phyloP scores from a whole-genome alignment of 2,888 invertebrate species.

The Volucella zonaria region DNA sequence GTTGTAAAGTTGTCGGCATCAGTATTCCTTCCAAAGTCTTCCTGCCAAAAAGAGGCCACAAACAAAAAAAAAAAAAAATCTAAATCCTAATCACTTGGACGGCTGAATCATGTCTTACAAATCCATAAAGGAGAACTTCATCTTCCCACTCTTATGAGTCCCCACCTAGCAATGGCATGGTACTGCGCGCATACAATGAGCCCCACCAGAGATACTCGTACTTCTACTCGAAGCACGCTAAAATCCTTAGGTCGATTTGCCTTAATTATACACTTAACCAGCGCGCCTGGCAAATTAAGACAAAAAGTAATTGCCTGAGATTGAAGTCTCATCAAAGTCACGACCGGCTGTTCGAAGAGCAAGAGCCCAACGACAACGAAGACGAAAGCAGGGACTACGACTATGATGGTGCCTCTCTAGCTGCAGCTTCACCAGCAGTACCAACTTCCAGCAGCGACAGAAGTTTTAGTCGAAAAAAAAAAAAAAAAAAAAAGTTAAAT shows the following conservation, averaged over 20 bases:
- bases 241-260: conserved; percentile 68
- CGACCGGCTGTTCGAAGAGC: conserved; percentile 4
- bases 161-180: neutral
- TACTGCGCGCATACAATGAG: conserved; percentile 57
- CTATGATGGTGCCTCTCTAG: neutral
- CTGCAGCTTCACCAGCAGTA: neutral
- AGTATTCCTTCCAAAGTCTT: neutral
- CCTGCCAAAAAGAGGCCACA: neutral
- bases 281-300: conserved; percentile 73
- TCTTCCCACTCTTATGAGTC: neutral
- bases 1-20: neutral
- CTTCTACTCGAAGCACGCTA: conserved; percentile 37
- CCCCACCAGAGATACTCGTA: conserved; percentile 47
- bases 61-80: conserved; percentile 16
- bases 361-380: no score
- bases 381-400: neutral
- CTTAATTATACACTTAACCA: conserved; percentile 70
- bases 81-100: conserved; percentile 52
- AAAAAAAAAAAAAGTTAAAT: conserved; percentile 55
- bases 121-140: conserved; percentile 68
- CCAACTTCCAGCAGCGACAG: neutral
- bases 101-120: conserved; percentile 71
- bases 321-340: conserved; percentile 74
- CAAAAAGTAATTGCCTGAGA: conserved; percentile 73
- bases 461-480: neutral